Conservation (phyloP, 2,797 vertebrate genomes). For the Galagoides demidoff region DNA sequence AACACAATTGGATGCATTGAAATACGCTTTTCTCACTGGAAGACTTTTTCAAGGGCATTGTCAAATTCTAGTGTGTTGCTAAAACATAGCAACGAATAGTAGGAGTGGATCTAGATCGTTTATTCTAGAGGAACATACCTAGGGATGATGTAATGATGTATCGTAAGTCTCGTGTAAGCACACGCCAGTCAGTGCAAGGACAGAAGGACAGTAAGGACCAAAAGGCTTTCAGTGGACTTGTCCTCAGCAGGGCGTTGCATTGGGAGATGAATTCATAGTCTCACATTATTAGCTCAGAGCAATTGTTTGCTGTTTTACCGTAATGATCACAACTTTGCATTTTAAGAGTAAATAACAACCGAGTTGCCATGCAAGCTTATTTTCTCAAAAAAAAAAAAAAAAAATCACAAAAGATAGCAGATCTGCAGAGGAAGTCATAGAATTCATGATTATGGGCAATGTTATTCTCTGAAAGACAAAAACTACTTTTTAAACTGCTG, state of each 20-base stretch:
- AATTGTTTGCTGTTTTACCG: not conserved
- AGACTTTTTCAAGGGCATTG: not conserved
- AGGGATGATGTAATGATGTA: too few species aligned
- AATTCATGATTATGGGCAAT: not conserved
- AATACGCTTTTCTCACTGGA: not conserved
- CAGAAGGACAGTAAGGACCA: not conserved
- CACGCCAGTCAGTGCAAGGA: accelerated
- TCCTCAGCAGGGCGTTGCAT: accelerated
- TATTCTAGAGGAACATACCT: not conserved
- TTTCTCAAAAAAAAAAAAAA: not conserved
- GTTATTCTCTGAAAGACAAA: conserved; percentile 57
- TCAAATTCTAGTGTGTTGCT: not conserved
- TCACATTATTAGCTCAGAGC: not conserved
- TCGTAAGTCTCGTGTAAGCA: not conserved
- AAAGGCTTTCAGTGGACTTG: accelerated
- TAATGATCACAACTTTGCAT: not conserved
- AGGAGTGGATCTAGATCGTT: not conserved
- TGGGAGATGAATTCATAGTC: not conserved
- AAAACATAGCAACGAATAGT: not conserved
- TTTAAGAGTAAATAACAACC: conserved; percentile 17
- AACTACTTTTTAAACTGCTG: conserved; percentile 37
- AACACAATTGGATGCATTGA: not conserved
- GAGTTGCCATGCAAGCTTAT: conserved; percentile 14
- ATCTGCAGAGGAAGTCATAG: not conserved
- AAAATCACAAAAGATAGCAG: conserved; percentile 15